Evolutionary conservation across 1,140 invertebrate genomes (phyloP), one percentile per base, ranked within the genome.

Genomic region (Rhynchophorus ferrugineus): DNA sequence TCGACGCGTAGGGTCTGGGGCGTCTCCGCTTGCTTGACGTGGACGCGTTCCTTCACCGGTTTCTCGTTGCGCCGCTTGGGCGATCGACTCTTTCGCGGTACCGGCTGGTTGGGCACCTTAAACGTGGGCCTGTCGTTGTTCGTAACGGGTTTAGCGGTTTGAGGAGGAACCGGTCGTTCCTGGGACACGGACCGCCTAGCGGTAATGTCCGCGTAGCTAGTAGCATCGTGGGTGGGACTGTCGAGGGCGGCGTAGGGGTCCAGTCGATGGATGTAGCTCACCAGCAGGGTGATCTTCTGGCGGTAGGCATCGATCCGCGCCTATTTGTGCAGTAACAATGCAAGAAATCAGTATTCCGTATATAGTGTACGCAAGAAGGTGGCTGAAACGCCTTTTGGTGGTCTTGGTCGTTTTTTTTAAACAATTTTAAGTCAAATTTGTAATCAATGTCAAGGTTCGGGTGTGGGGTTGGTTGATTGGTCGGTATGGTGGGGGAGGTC

Each of bases 221-320:
- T n/a, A 50, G 73, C 61, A 61, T 73, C 74, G 56, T 69, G 63
- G 56, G 64, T 58, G 59, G 70, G 65, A 50, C 45, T 56, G 16
- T 68, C 66, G 49, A 60, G 42, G 20, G 70, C 63, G 68, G 67
- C 46, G 78, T 83, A 78, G 61, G 85, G 84, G 75, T 88, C 86
- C 74, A 83, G 70, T 64, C 73, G 74, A 70, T 80, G 80, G 73
- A 86, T 83, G 64, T 79, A 74, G 69, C 77, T 75, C 64, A 76
- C 74, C 72, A 85, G 75, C 67, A 76, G 74, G 73, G 78, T 78
- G 73, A 80, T 81, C 69, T 78, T 78, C 71, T 77, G 76, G 70
- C 73, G 75, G 72, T 73, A 74, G 71, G 75, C 74, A 71, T 82
- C 79, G 71, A 80, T 75, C 70, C 73, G 72, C 71, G 83, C 82